Percentiles rank a stretch among this genome's conserved stretches.
These are phyloP conservation scores for Eurystomus gularis DNA, from an alignment of 2,113 vertebrate species.

Conservation along the genomic window DNA sequence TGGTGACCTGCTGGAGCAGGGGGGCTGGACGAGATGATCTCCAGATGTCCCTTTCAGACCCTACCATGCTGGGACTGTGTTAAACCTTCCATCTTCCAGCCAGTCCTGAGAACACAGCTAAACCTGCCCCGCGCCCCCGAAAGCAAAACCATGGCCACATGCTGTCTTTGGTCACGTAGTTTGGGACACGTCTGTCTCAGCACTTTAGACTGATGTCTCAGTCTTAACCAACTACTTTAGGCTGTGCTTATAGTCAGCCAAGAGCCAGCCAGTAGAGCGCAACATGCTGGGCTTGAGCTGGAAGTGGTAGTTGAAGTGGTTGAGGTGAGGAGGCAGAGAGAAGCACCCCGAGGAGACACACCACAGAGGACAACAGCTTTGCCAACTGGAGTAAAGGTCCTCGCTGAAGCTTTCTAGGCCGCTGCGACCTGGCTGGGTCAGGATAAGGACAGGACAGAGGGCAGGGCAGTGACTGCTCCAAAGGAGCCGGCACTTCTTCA, in stretches of 20 bases:
- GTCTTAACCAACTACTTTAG: neutral
- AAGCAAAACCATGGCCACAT: accelerated
- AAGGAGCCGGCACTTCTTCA: neutral
- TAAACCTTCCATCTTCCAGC: neutral
- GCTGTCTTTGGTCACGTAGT: accelerated
- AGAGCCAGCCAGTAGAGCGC: accelerated
- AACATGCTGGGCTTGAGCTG: neutral
- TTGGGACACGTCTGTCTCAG: neutral
- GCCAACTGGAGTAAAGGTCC: neutral
- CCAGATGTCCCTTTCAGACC: too few relatives aligned
- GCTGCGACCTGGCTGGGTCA: neutral
- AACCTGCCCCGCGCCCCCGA: accelerated
- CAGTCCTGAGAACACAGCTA: accelerated
- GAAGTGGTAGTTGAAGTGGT: neutral
- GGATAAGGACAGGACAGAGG: neutral
- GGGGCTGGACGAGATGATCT: too few relatives aligned
- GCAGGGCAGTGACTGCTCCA: neutral
- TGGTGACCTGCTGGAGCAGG: too few relatives aligned
- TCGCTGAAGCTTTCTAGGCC: neutral
- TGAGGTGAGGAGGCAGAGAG: neutral
- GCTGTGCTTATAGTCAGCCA: neutral
- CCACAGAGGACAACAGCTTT: neutral
- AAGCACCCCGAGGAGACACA: neutral
- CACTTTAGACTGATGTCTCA: accelerated
- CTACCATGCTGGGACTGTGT: neutral